A percentile compares a stretch with the other conserved stretches of the same genome.
These are phyloP conservation scores for Myxocyprinus asiaticus DNA, from an alignment of 2,113 vertebrate species.

Conservation along the genomic window DNA sequence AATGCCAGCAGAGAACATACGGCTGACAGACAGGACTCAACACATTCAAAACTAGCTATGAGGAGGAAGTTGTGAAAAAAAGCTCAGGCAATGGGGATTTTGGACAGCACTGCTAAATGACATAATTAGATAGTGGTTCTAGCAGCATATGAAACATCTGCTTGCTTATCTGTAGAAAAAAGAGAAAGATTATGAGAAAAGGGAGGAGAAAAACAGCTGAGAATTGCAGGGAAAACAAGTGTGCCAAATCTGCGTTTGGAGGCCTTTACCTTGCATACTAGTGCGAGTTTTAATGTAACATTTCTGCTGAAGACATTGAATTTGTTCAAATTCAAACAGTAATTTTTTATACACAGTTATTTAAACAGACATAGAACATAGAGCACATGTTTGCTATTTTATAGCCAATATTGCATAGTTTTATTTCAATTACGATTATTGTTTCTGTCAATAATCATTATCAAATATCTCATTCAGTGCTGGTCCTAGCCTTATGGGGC, in stretches of 20 bases:
- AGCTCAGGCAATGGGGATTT: not conserved
- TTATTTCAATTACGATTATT: too few species aligned
- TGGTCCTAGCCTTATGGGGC: too few species aligned
- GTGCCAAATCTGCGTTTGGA: not conserved
- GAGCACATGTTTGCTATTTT: too few species aligned
- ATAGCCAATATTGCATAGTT: too few species aligned
- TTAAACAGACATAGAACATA: too few species aligned
- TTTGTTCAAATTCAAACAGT: too few species aligned
- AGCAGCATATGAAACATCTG: conserved; percentile 30
- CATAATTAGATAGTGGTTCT: conserved; percentile 33
- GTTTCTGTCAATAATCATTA: too few species aligned
- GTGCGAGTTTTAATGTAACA: too few species aligned
- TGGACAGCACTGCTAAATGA: conserved; percentile 11
- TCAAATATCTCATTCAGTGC: too few species aligned
- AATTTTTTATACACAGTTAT: too few species aligned
- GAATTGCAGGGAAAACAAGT: not conserved
- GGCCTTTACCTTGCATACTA: too few species aligned
- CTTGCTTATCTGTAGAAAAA: conserved; percentile 27
- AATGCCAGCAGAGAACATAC: not conserved
- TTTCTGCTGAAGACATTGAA: too few species aligned
- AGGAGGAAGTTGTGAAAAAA: conserved; percentile 7
- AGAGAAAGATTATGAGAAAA: not conserved
- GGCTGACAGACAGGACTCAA: not conserved
- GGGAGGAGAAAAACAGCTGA: not conserved
- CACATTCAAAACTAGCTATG: not conserved